phyloP scores from a whole-genome alignment of 2,888 invertebrate genomes.

The Pammene fasciana region DNA sequence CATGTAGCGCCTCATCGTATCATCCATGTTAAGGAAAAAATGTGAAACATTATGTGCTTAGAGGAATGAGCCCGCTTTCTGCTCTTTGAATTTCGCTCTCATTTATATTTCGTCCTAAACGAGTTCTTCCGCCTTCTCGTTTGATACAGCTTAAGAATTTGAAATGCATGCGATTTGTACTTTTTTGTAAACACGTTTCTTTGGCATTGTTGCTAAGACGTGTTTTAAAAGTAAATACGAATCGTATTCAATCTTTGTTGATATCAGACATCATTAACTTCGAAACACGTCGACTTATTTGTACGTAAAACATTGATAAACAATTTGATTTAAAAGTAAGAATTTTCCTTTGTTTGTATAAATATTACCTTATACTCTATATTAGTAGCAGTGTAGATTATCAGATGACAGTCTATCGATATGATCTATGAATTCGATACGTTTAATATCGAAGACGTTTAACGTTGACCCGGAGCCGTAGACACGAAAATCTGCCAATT shows the following conservation, averaged over 20 bases:
- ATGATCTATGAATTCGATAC: constrained; percentile 53
- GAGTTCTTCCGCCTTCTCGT: constrained; percentile 43
- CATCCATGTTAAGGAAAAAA: constrained; percentile 51
- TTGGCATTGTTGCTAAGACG: constrained; percentile 17
- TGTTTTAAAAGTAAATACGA: constrained; percentile 14
- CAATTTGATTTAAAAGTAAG: background rate
- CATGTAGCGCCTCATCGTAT: constrained; percentile 47
- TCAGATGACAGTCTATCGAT: constrained; percentile 9
- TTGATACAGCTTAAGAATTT: constrained; percentile 42
- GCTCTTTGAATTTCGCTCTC: constrained; percentile 48
- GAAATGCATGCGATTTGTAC: constrained; percentile 39
- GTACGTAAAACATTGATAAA: background rate
- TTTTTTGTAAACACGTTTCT: constrained; percentile 32
- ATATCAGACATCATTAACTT: background rate
- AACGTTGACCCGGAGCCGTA: constrained; percentile 54
- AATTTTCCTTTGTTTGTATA: background rate
- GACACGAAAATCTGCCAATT: constrained; percentile 76
- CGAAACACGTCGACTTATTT: background rate
- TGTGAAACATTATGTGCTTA: constrained; percentile 52
- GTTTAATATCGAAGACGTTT: constrained; percentile 66
- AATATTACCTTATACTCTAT: background rate
- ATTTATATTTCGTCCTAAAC: constrained; percentile 49
- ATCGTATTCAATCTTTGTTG: constrained; percentile 12
- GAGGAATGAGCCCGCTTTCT: constrained; percentile 44
- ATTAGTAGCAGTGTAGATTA: constrained; percentile 1